A percentile compares a stretch with the other conserved stretches of the same genome.
Conservation (phyloP, 2,888 invertebrate species). For the Tinea semifulvella region DNA sequence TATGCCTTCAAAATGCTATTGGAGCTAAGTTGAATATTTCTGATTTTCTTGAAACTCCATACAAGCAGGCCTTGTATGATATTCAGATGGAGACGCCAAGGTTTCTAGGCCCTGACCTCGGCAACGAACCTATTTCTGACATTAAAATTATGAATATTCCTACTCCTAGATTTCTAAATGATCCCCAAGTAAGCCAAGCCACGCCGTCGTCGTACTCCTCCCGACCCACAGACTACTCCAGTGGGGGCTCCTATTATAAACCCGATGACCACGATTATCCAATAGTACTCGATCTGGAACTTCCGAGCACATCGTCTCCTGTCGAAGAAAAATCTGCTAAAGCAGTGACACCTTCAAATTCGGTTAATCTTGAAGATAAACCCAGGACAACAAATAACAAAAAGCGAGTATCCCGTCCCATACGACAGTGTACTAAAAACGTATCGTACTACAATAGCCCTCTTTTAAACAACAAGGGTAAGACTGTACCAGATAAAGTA, state of each 20-base stretch:
- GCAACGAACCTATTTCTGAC: conserved; percentile 53
- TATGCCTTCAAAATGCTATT: conserved; percentile 47
- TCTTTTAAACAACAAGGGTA: conserved; percentile 13
- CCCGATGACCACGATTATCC: conserved; percentile 69
- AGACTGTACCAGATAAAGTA: not conserved
- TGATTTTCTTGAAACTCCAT: conserved; percentile 66
- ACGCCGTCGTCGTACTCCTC: conserved; percentile 56
- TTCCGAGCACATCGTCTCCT: conserved; percentile 26
- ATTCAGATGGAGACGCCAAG: conserved; percentile 66
- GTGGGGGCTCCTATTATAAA: conserved; percentile 70
- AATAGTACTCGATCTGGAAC: conserved; percentile 34
- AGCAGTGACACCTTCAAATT: conserved; percentile 14
- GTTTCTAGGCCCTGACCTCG: conserved; percentile 52
- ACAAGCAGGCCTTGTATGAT: conserved; percentile 57
- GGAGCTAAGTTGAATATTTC: conserved; percentile 54
- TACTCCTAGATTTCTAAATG: conserved; percentile 64
- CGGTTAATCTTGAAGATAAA: conserved; percentile 20
- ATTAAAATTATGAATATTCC: conserved; percentile 66
- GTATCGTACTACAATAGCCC: conserved; percentile 44
- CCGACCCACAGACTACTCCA: conserved; percentile 67
- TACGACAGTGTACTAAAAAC: conserved; percentile 52
- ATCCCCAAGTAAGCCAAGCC: conserved; percentile 37
- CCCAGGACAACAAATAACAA: conserved; percentile 16
- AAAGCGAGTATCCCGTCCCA: conserved; percentile 34
- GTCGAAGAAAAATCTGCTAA: not conserved